Percentiles rank a stretch among this genome's conserved stretches.
These are phyloP conservation scores for Drosophila tani DNA, from an alignment of 1,140 invertebrate species.

Conservation along the genomic window DNA sequence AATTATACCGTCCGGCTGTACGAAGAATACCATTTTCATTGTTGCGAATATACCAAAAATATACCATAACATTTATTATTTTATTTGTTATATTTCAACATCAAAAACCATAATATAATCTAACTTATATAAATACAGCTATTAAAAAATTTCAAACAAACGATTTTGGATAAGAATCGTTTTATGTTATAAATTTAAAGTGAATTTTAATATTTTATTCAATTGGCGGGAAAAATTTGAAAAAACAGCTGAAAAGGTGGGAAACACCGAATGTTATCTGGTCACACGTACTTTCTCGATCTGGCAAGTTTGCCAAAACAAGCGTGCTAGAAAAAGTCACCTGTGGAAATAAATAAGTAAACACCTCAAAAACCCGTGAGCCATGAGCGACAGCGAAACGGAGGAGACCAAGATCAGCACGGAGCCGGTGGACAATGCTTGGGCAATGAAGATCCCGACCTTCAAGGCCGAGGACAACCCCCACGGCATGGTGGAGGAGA, in stretches of 20 bases:
- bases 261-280: not conserved
- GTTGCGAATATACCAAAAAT: too few relatives aligned
- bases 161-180: too few relatives aligned
- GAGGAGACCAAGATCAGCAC: slow-evolving; percentile 63
- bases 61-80: too few relatives aligned
- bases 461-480: slow-evolving; percentile 97
- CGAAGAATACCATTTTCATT: too few relatives aligned
- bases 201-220: too few relatives aligned
- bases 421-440: slow-evolving; percentile 92
- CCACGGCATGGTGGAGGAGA: slow-evolving; percentile 90
- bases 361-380: not conserved
- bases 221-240: too few relatives aligned
- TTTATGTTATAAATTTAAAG: too few relatives aligned
- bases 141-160: too few relatives aligned
- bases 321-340: slow-evolving; percentile 48
- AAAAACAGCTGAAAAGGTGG: not conserved
- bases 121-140: too few relatives aligned
- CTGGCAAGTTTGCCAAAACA: slow-evolving; percentile 38
- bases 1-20: too few relatives aligned
- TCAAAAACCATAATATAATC: too few relatives aligned
- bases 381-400: slow-evolving; percentile 73
- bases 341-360: slow-evolving; percentile 5
- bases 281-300: not conserved
- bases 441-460: slow-evolving; percentile 94
- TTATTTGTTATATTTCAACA: too few relatives aligned